These are phyloP conservation scores for Drosophila multiciliata DNA, from an alignment of 2,888 invertebrate genomes.

Conservation along the genomic window DNA sequence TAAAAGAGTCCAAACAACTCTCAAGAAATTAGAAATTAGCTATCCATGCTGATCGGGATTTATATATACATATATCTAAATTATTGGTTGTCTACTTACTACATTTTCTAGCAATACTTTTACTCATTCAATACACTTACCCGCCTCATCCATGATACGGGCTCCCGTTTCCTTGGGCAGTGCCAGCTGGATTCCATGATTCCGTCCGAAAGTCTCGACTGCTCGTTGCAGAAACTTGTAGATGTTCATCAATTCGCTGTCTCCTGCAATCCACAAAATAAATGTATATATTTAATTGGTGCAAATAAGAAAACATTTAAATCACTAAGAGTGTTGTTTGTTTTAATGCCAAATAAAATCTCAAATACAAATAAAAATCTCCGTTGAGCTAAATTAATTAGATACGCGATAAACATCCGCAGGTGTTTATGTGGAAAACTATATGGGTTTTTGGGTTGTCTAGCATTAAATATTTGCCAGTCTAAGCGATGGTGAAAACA, in stretches of 20 bases:
- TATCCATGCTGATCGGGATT: background rate
- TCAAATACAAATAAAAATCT: slow-evolving; percentile 27
- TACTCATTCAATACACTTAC: slow-evolving; percentile 54
- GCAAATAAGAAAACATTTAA: slow-evolving; percentile 21
- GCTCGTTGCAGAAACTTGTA: slow-evolving; percentile 82
- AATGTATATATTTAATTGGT: slow-evolving; percentile 19
- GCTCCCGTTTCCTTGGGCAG: slow-evolving; percentile 80
- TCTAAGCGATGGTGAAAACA: slow-evolving; percentile 30
- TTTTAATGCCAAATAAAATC: slow-evolving; percentile 8
- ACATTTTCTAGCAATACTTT: background rate
- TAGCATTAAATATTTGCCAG: slow-evolving; percentile 20
- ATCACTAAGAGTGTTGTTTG: slow-evolving; percentile 39
- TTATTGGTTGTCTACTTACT: background rate
- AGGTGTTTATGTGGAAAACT: slow-evolving; percentile 35
- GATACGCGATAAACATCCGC: slow-evolving; percentile 61
- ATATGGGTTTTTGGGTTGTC: slow-evolving; percentile 7
- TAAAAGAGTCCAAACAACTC: too few relatives aligned
- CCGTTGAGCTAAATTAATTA: slow-evolving; percentile 55
- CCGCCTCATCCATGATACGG: slow-evolving; percentile 72
- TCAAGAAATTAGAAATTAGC: too few relatives aligned
- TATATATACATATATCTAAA: background rate
- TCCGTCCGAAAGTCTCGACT: slow-evolving; percentile 79
- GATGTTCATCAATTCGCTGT: slow-evolving; percentile 77
- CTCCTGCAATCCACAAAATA: slow-evolving; percentile 63
- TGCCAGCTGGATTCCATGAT: slow-evolving; percentile 81